A percentile compares a stretch with the other conserved stretches of the same genome.
Conservation (phyloP, 2,797 vertebrate species). For the Anisognathus igniventris region DNA sequence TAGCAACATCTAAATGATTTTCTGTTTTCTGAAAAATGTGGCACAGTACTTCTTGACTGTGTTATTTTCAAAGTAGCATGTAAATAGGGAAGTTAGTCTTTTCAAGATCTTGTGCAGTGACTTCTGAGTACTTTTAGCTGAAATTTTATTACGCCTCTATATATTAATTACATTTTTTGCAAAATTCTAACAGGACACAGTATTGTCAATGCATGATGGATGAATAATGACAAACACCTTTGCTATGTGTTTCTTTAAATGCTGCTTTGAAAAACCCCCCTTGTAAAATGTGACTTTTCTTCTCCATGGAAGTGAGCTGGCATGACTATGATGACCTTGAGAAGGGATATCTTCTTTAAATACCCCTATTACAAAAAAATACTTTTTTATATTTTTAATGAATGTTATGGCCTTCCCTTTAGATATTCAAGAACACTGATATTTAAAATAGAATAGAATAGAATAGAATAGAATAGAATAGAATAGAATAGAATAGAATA, state of each 20-base stretch:
- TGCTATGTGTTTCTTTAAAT: background rate
- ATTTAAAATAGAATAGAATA: background rate
- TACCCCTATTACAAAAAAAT: too few species aligned
- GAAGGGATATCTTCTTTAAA: background rate
- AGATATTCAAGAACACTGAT: background rate
- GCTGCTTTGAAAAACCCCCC: accelerated
- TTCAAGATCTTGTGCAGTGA: background rate
- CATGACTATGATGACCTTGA: background rate
- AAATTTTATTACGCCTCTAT: background rate
- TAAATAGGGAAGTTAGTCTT: background rate
- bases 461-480: background rate
- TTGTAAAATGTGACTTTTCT: background rate
- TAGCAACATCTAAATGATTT: background rate
- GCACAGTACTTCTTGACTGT: background rate
- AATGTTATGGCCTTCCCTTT: background rate
- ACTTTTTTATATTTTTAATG: background rate
- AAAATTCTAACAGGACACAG: background rate
- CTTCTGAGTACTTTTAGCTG: background rate
- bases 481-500: background rate
- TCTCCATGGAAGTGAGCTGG: accelerated
- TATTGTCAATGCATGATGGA: background rate
- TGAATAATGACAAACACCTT: background rate
- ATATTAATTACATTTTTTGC: background rate
- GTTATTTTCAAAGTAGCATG: background rate
- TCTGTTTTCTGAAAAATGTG: background rate